phyloP scores from a whole-genome alignment of 2,797 vertebrate genomes.

The Pogoniulus pusillus region DNA sequence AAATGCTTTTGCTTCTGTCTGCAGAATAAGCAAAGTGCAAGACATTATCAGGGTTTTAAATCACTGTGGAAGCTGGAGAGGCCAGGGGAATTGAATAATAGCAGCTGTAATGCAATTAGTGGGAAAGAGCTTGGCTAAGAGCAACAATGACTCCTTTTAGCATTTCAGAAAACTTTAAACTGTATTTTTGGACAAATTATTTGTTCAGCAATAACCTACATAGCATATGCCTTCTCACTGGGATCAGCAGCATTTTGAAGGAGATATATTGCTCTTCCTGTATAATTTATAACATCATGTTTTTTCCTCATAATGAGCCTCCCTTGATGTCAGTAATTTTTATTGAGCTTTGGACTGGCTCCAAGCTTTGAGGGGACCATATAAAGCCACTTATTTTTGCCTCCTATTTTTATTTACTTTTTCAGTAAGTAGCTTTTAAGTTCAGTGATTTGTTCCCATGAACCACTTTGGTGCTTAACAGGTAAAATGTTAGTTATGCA shows the following conservation, averaged over 20 bases:
- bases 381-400: background rate
- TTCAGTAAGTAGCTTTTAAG: background rate
- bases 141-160: background rate
- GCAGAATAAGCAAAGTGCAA: constrained; percentile 1
- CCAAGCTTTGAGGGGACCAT: background rate
- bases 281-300: background rate
- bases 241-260: background rate
- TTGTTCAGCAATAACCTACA: background rate
- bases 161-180: background rate
- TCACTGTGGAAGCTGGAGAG: background rate
- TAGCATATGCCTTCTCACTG: background rate
- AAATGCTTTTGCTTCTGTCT: constrained; percentile 49
- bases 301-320: background rate
- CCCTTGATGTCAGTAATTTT: background rate
- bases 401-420: background rate
- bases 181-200: background rate
- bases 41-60: constrained; percentile 21
- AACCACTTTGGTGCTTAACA: background rate
- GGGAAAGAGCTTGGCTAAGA: background rate
- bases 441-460: background rate
- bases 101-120: background rate
- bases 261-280: background rate
- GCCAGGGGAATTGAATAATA: constrained; percentile 1
- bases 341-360: background rate
- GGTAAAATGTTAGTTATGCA: background rate